A percentile compares a stretch with the other conserved stretches of the same genome.
These are phyloP conservation scores for Euphydryas editha DNA, from an alignment of 2,888 invertebrate species.

Conservation along the genomic window DNA sequence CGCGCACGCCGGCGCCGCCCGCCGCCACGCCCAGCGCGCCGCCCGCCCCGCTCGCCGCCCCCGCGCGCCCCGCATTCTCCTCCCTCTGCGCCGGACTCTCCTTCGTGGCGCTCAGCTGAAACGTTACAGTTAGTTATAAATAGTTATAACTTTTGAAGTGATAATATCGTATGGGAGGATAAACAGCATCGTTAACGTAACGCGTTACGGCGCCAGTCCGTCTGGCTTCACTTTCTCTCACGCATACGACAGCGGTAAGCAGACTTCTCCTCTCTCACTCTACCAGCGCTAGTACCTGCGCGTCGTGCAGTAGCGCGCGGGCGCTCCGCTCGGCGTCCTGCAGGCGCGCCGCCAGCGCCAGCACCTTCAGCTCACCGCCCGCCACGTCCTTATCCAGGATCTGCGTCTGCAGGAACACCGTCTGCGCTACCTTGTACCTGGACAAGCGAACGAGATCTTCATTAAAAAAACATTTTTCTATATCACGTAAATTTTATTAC, in stretches of 20 bases:
- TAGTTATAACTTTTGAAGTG: too few relatives aligned
- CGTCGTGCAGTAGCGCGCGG: constrained; percentile 38
- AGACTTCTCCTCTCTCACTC: too few relatives aligned
- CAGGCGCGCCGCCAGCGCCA: constrained; percentile 71
- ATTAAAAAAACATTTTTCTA: too few relatives aligned
- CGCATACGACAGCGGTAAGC: too few relatives aligned
- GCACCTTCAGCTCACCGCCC: constrained; percentile 67
- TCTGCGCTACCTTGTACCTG: constrained; percentile 93
- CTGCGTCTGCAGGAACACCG: constrained; percentile 91
- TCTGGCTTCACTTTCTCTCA: too few relatives aligned
- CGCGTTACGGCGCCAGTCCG: too few relatives aligned
- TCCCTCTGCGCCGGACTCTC: constrained; percentile 69
- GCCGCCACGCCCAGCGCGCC: constrained; percentile 43
- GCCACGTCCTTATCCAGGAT: constrained; percentile 90
- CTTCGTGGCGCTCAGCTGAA: constrained; percentile 35
- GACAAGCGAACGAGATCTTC: too few relatives aligned
- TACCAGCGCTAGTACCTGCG: too few relatives aligned
- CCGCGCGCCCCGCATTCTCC: constrained; percentile 50
- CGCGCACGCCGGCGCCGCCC: constrained; percentile 60
- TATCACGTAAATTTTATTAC: too few relatives aligned
- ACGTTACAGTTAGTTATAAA: not conserved
- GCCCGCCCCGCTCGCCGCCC: constrained; percentile 45
- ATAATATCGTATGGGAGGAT: too few relatives aligned
- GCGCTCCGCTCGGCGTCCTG: constrained; percentile 65
- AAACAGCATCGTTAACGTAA: too few relatives aligned